phyloP scores from a whole-genome alignment of 2,113 vertebrate species.

The Passer montanus region DNA sequence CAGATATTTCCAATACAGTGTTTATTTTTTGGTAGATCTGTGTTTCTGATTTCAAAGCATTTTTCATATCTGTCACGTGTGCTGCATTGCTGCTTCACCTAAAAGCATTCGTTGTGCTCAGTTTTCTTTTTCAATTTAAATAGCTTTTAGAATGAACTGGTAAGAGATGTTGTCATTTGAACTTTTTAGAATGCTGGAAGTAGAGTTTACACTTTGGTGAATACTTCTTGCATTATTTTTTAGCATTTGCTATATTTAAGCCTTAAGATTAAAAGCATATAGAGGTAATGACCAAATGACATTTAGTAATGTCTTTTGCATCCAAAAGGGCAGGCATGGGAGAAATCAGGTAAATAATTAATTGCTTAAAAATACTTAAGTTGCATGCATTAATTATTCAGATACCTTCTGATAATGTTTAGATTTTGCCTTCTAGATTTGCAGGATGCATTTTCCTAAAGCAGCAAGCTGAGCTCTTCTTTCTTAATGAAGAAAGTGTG shows the following conservation, averaged over 20 bases:
- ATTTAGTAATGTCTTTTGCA: slow-evolving; percentile 15
- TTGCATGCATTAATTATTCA: slow-evolving; percentile 74
- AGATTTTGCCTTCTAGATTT: slow-evolving; percentile 38
- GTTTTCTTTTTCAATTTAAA: background rate
- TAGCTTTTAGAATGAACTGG: background rate
- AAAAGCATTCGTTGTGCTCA: background rate
- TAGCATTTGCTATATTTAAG: background rate
- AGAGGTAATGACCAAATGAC: background rate
- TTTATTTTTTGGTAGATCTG: background rate
- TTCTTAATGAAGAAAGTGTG: slow-evolving; percentile 37
- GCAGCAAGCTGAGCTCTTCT: slow-evolving; percentile 40
- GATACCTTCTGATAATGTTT: slow-evolving; percentile 46
- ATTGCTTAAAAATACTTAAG: slow-evolving; percentile 53
- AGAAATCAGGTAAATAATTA: slow-evolving; percentile 73
- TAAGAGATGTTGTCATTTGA: background rate
- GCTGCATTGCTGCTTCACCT: background rate
- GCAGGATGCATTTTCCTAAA: slow-evolving; percentile 8
- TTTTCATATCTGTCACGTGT: background rate
- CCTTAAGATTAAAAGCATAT: background rate
- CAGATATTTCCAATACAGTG: background rate
- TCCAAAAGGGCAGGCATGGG: slow-evolving; percentile 14
- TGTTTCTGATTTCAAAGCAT: background rate
- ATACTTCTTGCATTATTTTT: background rate
- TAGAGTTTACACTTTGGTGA: background rate
- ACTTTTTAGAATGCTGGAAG: background rate